Conservation (phyloP, 1,140 invertebrate species). For the Cherax destructor region DNA sequence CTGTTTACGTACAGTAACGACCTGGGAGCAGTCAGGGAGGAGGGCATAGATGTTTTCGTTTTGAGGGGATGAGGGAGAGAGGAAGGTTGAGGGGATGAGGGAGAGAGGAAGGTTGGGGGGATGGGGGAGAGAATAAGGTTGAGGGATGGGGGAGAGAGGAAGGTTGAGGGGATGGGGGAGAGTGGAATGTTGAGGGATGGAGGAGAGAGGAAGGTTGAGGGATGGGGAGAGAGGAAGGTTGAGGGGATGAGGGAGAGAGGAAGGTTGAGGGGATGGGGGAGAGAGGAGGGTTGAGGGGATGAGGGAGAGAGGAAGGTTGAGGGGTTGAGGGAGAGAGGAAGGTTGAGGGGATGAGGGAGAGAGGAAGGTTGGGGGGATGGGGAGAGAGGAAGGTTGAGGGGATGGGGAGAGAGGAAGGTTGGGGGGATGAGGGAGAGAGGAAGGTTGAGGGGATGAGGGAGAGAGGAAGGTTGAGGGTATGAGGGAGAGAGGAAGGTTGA, state of each 20-base stretch:
- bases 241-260: not conserved
- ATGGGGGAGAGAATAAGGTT: not conserved
- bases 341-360: not conserved
- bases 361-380: too few relatives aligned
- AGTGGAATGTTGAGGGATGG: too few relatives aligned
- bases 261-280: too few relatives aligned
- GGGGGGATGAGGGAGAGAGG: not conserved
- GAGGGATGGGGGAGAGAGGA: not conserved
- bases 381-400: too few relatives aligned
- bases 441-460: not conserved
- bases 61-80: not conserved
- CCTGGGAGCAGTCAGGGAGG: too few relatives aligned
- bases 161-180: too few relatives aligned
- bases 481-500: not conserved
- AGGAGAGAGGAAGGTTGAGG: not conserved
- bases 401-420: too few relatives aligned
- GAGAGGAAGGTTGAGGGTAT: not conserved
- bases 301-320: not conserved
- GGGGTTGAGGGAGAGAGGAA: not conserved
- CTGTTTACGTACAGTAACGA: too few relatives aligned
- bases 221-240: not conserved
- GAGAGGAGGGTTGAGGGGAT: too few relatives aligned
- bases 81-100: not conserved
- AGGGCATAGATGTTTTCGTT: too few relatives aligned
- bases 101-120: not conserved